Conservation (phyloP, 2,888 invertebrate species). For the Dysmachus trigonus region DNA sequence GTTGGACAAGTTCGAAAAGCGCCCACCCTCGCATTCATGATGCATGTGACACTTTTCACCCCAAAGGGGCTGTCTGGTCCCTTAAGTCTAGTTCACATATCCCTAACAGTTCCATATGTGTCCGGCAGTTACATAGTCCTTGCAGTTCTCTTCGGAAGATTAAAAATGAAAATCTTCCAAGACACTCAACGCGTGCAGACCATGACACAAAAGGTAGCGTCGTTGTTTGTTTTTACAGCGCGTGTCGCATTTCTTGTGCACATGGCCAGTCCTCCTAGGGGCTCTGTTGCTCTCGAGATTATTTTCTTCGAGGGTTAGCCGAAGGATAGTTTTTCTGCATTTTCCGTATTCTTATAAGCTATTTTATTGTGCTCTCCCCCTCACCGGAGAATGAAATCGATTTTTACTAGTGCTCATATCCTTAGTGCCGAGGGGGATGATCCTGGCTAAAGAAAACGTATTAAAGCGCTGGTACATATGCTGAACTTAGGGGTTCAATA, state of each 20-base stretch:
- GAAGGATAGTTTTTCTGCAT: neutral
- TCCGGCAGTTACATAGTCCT: neutral
- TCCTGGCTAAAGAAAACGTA: neutral
- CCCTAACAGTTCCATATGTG: neutral
- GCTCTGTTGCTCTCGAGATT: neutral
- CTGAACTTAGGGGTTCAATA: neutral
- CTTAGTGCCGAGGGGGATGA: neutral
- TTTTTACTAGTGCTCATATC: constrained; percentile 6
- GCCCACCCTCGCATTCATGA: neutral
- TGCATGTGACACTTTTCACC: neutral
- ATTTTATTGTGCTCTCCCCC: neutral
- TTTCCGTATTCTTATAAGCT: neutral
- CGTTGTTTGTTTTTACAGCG: neutral
- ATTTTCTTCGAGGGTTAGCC: neutral
- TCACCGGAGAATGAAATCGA: neutral
- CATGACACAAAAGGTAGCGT: neutral
- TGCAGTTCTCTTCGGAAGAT: neutral
- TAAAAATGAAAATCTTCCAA: neutral
- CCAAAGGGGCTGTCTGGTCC: neutral
- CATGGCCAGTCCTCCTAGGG: neutral
- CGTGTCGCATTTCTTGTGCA: neutral
- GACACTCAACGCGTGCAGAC: neutral
- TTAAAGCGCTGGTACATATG: neutral
- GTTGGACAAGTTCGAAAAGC: neutral
- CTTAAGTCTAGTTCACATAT: neutral